These are phyloP conservation scores for Caenorhabditis virilis DNA, from an alignment of 2,888 invertebrate genomes.

Conservation along the genomic window DNA sequence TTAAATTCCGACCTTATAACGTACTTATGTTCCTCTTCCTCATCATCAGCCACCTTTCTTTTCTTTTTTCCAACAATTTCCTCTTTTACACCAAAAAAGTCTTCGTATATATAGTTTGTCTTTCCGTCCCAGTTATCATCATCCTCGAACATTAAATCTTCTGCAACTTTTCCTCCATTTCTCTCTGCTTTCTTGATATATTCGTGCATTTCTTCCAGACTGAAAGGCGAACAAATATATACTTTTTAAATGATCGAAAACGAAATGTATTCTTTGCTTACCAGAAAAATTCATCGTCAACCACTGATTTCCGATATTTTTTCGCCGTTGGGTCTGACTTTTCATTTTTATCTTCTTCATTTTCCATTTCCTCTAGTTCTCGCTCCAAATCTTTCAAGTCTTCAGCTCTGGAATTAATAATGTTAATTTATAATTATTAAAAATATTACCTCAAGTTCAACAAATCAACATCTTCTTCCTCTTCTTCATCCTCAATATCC, in stretches of 20 bases:
- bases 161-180: conserved; percentile 21
- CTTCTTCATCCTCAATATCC: conserved; percentile 29
- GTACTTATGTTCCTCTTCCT: conserved; percentile 16
- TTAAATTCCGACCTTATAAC: conserved; percentile 6
- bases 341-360: conserved; percentile 15
- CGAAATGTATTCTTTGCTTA: no score
- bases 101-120: conserved; percentile 48
- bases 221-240: no score
- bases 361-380: conserved; percentile 31
- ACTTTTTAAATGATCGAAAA: no score
- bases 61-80: conserved; percentile 27
- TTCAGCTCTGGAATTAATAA: conserved; percentile 17
- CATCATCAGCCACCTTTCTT: conserved; percentile 22
- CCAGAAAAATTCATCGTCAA: conserved; percentile 52
- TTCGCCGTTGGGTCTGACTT: conserved; percentile 18
- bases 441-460: conserved; percentile 32
- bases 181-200: conserved; percentile 40
- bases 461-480: conserved; percentile 39
- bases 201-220: conserved; percentile 49
- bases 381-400: conserved; percentile 43
- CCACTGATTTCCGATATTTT: conserved; percentile 37
- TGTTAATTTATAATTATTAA: neutral
- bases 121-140: conserved; percentile 45
- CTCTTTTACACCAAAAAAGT: conserved; percentile 47
- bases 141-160: conserved; percentile 36